These are phyloP conservation scores for Synanthedon vespiformis DNA, from an alignment of 2,888 invertebrate species.

Conservation along the genomic window DNA sequence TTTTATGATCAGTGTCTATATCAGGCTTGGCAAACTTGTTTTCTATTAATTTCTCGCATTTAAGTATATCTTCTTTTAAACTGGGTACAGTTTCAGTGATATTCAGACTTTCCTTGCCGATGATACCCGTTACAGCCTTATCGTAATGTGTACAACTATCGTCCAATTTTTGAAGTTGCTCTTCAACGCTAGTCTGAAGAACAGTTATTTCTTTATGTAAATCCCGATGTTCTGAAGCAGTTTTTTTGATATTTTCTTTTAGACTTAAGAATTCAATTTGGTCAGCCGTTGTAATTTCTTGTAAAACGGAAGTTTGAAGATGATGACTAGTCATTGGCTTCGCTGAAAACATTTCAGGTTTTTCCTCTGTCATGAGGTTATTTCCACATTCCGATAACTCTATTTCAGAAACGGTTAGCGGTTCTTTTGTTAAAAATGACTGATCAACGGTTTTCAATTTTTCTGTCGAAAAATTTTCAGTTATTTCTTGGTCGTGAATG, in stretches of 20 bases:
- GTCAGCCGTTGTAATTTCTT: slow-evolving; percentile 56
- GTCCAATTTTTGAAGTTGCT: slow-evolving; percentile 60
- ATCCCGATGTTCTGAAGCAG: slow-evolving; percentile 39
- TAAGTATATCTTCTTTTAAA: slow-evolving; percentile 62
- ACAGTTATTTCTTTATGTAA: slow-evolving; percentile 49
- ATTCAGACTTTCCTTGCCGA: slow-evolving; percentile 71
- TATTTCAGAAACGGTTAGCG: slow-evolving; percentile 73
- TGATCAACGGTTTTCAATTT: slow-evolving; percentile 45
- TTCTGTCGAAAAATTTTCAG: slow-evolving; percentile 25
- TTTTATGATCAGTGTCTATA: slow-evolving; percentile 61
- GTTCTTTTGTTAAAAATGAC: slow-evolving; percentile 69
- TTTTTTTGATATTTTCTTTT: slow-evolving; percentile 19
- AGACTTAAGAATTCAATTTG: slow-evolving; percentile 34
- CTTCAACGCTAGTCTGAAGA: slow-evolving; percentile 50
- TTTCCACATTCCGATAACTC: slow-evolving; percentile 76
- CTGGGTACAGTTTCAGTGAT: slow-evolving; percentile 67
- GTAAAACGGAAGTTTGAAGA: slow-evolving; percentile 49
- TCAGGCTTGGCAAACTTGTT: slow-evolving; percentile 62
- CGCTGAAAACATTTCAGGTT: slow-evolving; percentile 25
- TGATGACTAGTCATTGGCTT: slow-evolving; percentile 32
- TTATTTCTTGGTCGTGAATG: slow-evolving; percentile 76
- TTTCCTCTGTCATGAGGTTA: slow-evolving; percentile 42
- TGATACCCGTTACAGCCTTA: slow-evolving; percentile 64
- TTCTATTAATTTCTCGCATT: slow-evolving; percentile 35
- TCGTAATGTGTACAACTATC: slow-evolving; percentile 68